Evolutionary conservation across 2,113 vertebrate genomes (phyloP).

Genomic region (Nesospiza acunhae): DNA sequence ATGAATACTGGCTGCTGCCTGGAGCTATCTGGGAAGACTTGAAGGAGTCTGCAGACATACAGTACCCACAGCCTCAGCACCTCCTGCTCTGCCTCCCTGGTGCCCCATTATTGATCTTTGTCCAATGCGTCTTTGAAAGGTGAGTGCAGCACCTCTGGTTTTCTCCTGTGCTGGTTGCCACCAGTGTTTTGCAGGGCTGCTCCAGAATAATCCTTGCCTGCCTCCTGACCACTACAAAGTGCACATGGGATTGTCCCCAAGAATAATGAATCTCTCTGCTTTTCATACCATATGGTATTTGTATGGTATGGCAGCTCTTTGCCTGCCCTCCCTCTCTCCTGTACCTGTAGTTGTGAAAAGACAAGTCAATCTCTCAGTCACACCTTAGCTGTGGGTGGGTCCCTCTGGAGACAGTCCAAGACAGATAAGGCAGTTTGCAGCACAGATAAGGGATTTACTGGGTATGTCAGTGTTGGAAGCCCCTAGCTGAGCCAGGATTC

Average conservation of each 20-base stretch:
- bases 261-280: not conserved
- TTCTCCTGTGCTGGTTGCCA: not conserved
- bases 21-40: slow-evolving; percentile 76
- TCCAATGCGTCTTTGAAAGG: slow-evolving; percentile 75
- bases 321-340: not conserved
- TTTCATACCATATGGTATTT: not conserved
- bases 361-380: not conserved
- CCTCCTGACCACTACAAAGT: not conserved
- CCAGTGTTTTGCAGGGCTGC: not conserved
- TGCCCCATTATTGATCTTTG: slow-evolving; percentile 69
- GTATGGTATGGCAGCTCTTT: not conserved
- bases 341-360: not conserved
- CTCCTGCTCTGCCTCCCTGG: slow-evolving; percentile 73
- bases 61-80: slow-evolving; percentile 73
- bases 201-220: not conserved
- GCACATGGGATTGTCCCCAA: not conserved
- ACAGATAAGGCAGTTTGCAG: not conserved
- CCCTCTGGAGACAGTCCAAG: not conserved
- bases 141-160: slow-evolving; percentile 18
- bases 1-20: slow-evolving; percentile 80
- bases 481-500: not conserved
- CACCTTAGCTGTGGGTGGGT: not conserved
- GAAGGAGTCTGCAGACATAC: slow-evolving; percentile 13
- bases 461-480: not conserved
- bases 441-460: not conserved